Percentiles rank a stretch among this genome's conserved stretches.
These are phyloP conservation scores for Gobius niger DNA, from an alignment of 2,113 vertebrate genomes.

Conservation along the genomic window DNA sequence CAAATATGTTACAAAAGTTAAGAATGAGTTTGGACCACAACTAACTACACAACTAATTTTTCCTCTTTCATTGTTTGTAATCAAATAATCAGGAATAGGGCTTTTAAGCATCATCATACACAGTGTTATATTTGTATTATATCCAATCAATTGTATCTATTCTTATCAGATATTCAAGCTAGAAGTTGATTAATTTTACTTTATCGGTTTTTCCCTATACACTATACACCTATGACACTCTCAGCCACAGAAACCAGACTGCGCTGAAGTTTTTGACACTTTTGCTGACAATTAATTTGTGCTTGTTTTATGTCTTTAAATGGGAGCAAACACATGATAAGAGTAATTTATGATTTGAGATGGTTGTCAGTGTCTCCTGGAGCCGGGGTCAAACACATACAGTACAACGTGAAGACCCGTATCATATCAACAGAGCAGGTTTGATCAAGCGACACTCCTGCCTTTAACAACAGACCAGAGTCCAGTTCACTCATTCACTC, in stretches of 20 bases:
- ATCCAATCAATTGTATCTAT: too few relatives aligned
- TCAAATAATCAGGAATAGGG: too few relatives aligned
- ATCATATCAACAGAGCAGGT: conserved; percentile 71
- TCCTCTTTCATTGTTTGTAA: too few relatives aligned
- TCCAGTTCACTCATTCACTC: conserved; percentile 44
- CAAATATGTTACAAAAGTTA: too few relatives aligned
- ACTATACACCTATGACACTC: too few relatives aligned
- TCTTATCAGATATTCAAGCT: too few relatives aligned
- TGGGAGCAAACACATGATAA: not conserved
- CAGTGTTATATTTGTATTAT: too few relatives aligned
- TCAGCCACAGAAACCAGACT: not conserved
- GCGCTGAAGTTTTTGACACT: not conserved
- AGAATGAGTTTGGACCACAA: too few relatives aligned
- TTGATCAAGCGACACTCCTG: conserved; percentile 74
- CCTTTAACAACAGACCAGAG: conserved; percentile 82
- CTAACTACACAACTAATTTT: too few relatives aligned
- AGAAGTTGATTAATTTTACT: too few relatives aligned
- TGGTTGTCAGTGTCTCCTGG: conserved; percentile 5
- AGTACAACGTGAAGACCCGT: conserved; percentile 36
- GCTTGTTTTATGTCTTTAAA: not conserved
- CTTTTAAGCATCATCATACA: too few relatives aligned
- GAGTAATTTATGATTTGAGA: not conserved
- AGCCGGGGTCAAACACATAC: conserved; percentile 23
- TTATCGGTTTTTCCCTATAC: too few relatives aligned
- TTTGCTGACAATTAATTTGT: not conserved